phyloP scores from a whole-genome alignment of 1,140 invertebrate species.

The Dreissena polymorpha region DNA sequence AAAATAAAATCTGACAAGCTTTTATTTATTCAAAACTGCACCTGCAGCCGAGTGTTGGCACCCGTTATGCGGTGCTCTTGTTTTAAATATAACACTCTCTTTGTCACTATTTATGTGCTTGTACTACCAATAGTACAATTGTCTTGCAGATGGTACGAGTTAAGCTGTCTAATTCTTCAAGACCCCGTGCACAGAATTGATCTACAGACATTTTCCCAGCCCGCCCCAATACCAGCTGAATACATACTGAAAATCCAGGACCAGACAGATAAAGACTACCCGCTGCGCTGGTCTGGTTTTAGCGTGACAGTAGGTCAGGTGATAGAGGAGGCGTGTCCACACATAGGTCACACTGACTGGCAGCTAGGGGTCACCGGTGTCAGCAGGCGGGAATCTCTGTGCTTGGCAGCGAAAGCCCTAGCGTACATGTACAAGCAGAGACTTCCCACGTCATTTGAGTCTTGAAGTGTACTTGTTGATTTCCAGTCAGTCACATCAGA shows the following conservation, averaged over 20 bases:
- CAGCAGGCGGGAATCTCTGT: constrained; percentile 85
- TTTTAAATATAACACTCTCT: too few species aligned
- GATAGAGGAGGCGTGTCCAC: constrained; percentile 82
- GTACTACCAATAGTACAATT: background rate
- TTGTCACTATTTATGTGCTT: too few species aligned
- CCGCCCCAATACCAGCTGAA: constrained; percentile 87
- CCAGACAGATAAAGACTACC: constrained; percentile 86
- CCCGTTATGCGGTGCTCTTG: too few species aligned
- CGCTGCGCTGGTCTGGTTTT: constrained; percentile 85
- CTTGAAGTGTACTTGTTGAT: constrained; percentile 51
- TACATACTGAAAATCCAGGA: constrained; percentile 84
- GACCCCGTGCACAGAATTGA: constrained; percentile 86
- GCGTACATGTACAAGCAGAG: constrained; percentile 87
- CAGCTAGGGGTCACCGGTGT: constrained; percentile 86
- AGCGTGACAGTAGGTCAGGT: constrained; percentile 86
- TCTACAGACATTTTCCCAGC: constrained; percentile 89
- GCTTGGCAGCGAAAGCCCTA: constrained; percentile 86
- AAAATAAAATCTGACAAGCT: too few species aligned
- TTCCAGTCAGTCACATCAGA: too few species aligned
- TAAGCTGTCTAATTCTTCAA: constrained; percentile 87
- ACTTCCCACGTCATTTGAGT: constrained; percentile 73
- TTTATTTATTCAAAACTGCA: too few species aligned
- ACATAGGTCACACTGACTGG: constrained; percentile 89
- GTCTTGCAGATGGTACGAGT: constrained; percentile 87
- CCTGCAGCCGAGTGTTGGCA: too few species aligned